A percentile compares a stretch with the other conserved stretches of the same genome.
These are phyloP conservation scores for Apis mellifera DNA, from an alignment of 1,140 invertebrate genomes.

Conservation along the genomic window Amel_HAv3.1 CM009934.2:5489501-5490000, in stretches of 20 bases:
- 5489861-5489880: neutral
- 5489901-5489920: conserved; percentile 31
- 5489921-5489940: conserved; percentile 27
- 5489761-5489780: neutral
- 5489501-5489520: neutral
- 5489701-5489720: neutral
- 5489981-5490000: conserved; percentile 2
- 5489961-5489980: neutral
- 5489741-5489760: neutral
- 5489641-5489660: neutral
- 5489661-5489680: neutral
- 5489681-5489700: neutral
- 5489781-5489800: neutral
- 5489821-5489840: conserved; percentile 2
- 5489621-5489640: neutral
- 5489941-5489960: neutral
- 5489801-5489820: neutral
- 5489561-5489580: neutral
- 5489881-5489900: conserved; percentile 33
- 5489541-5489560: neutral
- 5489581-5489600: conserved; percentile 9
- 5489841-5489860: conserved; percentile 30
- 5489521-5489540: conserved; percentile 1
- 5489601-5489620: conserved; percentile 2
- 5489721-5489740: neutral